Percentiles rank a stretch among this genome's conserved stretches.
Evolutionary conservation across 2,113 vertebrate genomes (phyloP).

Genomic region (Calonectris borealis): DNA sequence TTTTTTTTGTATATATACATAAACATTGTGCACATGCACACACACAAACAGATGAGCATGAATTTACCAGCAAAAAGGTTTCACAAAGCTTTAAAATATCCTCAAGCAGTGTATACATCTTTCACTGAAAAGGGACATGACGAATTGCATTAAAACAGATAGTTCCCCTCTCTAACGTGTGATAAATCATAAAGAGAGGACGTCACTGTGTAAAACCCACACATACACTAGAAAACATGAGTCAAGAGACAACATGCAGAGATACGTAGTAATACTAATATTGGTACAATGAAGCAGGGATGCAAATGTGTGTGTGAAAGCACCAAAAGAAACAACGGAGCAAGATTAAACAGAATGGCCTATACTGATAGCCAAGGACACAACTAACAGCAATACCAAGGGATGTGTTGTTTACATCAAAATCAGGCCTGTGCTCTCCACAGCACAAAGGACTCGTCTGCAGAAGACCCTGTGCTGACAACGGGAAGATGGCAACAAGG

Average conservation of each 20-base stretch:
- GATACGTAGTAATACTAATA: neutral
- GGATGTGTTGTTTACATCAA: neutral
- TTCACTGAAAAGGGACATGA: neutral
- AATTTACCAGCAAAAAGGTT: neutral
- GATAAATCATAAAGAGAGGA: neutral
- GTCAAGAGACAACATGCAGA: neutral
- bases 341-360: neutral
- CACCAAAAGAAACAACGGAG: accelerated
- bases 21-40: neutral
- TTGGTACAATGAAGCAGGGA: neutral
- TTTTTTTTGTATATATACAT: neutral
- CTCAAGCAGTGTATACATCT: neutral
- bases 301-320: neutral
- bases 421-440: neutral
- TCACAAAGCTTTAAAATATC: neutral
- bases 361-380: neutral
- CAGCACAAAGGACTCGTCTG: neutral
- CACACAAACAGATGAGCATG: neutral
- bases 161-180: neutral
- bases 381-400: neutral
- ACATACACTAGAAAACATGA: neutral
- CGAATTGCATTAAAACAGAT: neutral
- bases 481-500: neutral
- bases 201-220: neutral
- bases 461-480: neutral